These are phyloP conservation scores for Drosophila phalerata DNA, from an alignment of 2,888 invertebrate genomes.

Conservation along the genomic window DNA sequence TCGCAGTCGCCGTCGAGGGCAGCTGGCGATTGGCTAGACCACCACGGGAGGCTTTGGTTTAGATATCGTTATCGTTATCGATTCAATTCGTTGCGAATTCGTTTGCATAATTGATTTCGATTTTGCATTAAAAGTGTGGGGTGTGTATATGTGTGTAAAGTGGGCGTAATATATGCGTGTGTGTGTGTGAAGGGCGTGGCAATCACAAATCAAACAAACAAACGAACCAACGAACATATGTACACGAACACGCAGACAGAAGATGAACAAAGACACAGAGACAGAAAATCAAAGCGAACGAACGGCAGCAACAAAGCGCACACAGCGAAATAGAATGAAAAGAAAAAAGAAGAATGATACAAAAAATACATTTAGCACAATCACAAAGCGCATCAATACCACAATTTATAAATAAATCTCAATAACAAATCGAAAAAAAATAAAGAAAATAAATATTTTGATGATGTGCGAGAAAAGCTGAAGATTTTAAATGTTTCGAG, in stretches of 20 bases:
- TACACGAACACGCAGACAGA: conserved; percentile 53
- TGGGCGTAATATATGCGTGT: conserved; percentile 13
- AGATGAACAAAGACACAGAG: conserved; percentile 46
- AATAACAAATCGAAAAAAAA: not conserved
- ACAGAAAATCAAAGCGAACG: conserved; percentile 51
- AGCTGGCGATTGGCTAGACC: conserved; percentile 91
- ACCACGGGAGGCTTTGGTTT: conserved; percentile 89
- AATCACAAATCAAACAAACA: conserved; percentile 63
- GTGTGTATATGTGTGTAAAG: conserved; percentile 20
- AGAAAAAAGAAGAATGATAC: conserved; percentile 28
- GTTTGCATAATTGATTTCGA: conserved; percentile 38
- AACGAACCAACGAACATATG: conserved; percentile 50
- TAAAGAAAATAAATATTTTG: not conserved
- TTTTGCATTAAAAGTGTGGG: conserved; percentile 7
- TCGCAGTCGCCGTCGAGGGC: conserved; percentile 85
- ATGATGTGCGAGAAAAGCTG: conserved; percentile 23
- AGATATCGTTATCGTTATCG: conserved; percentile 36
- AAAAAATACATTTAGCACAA: conserved; percentile 27
- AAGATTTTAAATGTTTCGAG: not conserved
- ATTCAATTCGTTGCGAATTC: conserved; percentile 34
- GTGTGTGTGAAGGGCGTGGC: conserved; percentile 55
- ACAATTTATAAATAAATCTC: conserved; percentile 1
- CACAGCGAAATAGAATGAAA: conserved; percentile 32
- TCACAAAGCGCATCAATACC: conserved; percentile 21
- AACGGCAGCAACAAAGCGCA: conserved; percentile 30